Conservation (phyloP, 92 coral and sea anemone species). For the Zoanthus sociatus region DNA sequence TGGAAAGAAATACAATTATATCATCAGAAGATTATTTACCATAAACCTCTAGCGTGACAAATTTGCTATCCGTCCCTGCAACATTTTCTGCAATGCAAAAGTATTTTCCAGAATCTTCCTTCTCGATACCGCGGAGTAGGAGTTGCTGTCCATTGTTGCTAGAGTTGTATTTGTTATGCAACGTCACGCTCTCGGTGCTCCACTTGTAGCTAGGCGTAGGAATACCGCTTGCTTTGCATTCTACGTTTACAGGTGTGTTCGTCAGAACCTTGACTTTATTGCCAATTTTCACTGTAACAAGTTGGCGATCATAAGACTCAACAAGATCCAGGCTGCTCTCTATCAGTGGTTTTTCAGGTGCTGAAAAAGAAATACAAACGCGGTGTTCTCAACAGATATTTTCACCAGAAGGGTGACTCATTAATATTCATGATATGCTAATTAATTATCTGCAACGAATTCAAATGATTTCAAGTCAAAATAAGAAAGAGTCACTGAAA, state of each 20-base stretch:
- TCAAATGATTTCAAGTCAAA: too few relatives aligned
- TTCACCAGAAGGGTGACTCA: too few relatives aligned
- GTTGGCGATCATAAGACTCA: conserved; percentile 32
- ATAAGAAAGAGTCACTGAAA: too few relatives aligned
- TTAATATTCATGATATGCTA: too few relatives aligned
- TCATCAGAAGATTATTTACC: conserved; percentile 7
- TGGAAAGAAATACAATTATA: too few relatives aligned
- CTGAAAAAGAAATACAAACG: not conserved
- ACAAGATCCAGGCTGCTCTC: conserved; percentile 6
- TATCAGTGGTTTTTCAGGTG: conserved; percentile 33
- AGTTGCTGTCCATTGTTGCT: conserved; percentile 6
- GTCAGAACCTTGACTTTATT: conserved; percentile 21
- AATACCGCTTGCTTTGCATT: conserved; percentile 26
- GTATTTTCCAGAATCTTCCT: conserved; percentile 18
- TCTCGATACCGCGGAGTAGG: not conserved
- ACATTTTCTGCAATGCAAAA: conserved; percentile 30
- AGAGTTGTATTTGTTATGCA: not conserved
- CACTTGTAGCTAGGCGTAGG: conserved; percentile 27
- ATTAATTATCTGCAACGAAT: too few relatives aligned
- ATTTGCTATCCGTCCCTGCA: conserved; percentile 31
- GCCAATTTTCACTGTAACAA: conserved; percentile 11
- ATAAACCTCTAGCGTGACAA: conserved; percentile 7
- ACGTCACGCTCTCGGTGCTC: not conserved
- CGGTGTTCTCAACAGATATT: too few relatives aligned
- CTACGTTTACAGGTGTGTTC: conserved; percentile 21